Evolutionary conservation across 1,140 invertebrate species (phyloP).

Genomic region (Pseudomyrmex dendroicus): DNA sequence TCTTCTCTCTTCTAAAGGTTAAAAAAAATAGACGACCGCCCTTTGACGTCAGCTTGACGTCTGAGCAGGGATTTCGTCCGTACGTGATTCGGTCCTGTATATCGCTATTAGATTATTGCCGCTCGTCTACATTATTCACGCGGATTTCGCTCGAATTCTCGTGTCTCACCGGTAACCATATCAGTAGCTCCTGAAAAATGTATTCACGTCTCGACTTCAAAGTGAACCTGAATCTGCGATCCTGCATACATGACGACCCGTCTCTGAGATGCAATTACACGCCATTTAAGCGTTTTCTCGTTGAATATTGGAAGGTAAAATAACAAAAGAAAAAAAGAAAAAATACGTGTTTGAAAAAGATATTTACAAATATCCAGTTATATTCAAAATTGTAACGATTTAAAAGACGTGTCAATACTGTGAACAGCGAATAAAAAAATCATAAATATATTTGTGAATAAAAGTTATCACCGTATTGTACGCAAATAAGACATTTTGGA

Average conservation of each 20-base stretch:
- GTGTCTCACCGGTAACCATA: constrained; percentile 22
- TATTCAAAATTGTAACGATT: neutral
- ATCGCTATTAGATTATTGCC: constrained; percentile 47
- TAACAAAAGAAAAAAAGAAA: neutral
- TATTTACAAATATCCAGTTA: too few species aligned
- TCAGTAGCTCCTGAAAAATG: constrained; percentile 45
- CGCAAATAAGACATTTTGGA: constrained; percentile 6
- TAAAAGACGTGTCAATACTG: neutral
- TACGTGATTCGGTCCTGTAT: constrained; percentile 41
- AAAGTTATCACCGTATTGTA: constrained; percentile 12
- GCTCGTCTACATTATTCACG: constrained; percentile 44
- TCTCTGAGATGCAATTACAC: neutral
- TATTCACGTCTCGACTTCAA: constrained; percentile 40
- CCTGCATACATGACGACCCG: neutral
- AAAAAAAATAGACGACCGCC: constrained; percentile 33
- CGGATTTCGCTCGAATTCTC: constrained; percentile 12
- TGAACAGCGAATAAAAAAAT: neutral
- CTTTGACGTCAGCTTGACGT: constrained; percentile 44
- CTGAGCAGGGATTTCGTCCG: constrained; percentile 15
- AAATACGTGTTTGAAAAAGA: too few species aligned
- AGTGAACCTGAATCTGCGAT: constrained; percentile 1
- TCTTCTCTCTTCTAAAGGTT: neutral
- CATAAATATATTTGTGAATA: constrained; percentile 10
- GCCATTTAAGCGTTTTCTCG: too few species aligned
- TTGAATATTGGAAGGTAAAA: neutral